Percentiles rank a stretch among this genome's conserved stretches.
Evolutionary conservation across 2,113 vertebrate species (phyloP).

Genomic region (Chlorocebus sabaeus): DNA sequence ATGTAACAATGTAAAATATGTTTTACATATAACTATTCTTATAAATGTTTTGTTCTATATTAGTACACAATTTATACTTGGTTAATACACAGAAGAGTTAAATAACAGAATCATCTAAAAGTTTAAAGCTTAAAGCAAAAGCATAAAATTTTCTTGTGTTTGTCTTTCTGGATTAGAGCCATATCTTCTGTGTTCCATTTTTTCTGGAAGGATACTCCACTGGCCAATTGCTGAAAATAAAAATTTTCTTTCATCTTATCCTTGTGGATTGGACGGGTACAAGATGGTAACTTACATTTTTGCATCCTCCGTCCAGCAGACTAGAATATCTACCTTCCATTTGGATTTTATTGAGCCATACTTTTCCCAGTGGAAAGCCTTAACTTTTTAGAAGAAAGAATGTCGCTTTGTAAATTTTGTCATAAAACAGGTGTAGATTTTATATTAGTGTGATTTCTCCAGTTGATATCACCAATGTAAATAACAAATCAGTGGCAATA

Average conservation of each 20-base stretch:
- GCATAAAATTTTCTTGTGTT: background rate
- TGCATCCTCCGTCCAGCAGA: background rate
- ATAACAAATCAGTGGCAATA: background rate
- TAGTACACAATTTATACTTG: background rate
- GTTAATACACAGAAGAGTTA: background rate
- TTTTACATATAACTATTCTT: background rate
- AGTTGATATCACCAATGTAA: background rate
- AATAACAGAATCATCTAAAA: slow-evolving; percentile 17
- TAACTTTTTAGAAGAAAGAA: background rate
- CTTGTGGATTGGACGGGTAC: background rate
- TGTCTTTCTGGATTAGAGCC: slow-evolving; percentile 26
- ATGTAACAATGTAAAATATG: background rate
- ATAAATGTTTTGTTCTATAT: background rate
- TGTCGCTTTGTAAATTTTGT: background rate
- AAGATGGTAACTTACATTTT: background rate
- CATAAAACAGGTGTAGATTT: background rate
- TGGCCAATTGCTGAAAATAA: background rate
- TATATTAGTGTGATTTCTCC: background rate
- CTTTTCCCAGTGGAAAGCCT: background rate
- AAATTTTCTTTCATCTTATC: slow-evolving; percentile 26
- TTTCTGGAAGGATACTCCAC: background rate
- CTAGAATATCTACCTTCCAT: background rate
- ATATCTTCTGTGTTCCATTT: slow-evolving; percentile 35
- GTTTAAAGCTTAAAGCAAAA: slow-evolving; percentile 5
- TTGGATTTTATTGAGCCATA: background rate